A percentile compares a stretch with the other conserved stretches of the same genome.
Conservation (phyloP, 1,140 invertebrate genomes). For the Meloidogyne floridensis region DNA sequence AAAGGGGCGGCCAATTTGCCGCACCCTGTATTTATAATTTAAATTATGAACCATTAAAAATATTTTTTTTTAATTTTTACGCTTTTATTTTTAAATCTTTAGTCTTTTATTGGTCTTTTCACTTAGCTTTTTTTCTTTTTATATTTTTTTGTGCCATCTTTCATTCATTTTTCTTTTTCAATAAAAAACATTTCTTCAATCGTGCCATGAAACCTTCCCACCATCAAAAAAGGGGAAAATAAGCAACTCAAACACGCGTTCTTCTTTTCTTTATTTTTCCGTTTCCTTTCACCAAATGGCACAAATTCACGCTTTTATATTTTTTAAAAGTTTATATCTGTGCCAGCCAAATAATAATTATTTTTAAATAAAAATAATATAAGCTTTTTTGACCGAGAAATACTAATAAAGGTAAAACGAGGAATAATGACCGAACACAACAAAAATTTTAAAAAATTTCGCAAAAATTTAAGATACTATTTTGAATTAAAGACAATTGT, state of each 20-base stretch:
- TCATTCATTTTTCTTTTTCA: not conserved
- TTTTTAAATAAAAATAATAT: too few species aligned
- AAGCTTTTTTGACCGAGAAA: too few species aligned
- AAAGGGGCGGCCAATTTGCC: too few species aligned
- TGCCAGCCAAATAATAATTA: not conserved
- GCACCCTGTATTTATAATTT: too few species aligned
- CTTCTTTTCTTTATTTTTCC: not conserved
- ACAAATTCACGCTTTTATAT: not conserved
- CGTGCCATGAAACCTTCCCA: not conserved
- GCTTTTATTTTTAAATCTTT: conserved; percentile 2
- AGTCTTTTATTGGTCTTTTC: not conserved
- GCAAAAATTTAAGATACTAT: too few species aligned
- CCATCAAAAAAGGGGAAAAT: not conserved
- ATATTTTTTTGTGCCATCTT: not conserved
- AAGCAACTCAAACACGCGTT: not conserved
- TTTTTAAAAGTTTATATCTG: not conserved
- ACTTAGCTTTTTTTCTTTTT: not conserved
- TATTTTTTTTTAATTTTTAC: conserved; percentile 34
- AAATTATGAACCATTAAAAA: too few species aligned
- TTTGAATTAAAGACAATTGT: too few species aligned
- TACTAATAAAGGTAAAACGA: too few species aligned
- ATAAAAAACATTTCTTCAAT: conserved; percentile 3
- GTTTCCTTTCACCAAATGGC: conserved; percentile 6
- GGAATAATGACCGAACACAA: too few species aligned
- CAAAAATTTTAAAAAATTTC: too few species aligned